phyloP scores from a whole-genome alignment of 2,113 vertebrate species.

The Notiomystis cincta region DNA sequence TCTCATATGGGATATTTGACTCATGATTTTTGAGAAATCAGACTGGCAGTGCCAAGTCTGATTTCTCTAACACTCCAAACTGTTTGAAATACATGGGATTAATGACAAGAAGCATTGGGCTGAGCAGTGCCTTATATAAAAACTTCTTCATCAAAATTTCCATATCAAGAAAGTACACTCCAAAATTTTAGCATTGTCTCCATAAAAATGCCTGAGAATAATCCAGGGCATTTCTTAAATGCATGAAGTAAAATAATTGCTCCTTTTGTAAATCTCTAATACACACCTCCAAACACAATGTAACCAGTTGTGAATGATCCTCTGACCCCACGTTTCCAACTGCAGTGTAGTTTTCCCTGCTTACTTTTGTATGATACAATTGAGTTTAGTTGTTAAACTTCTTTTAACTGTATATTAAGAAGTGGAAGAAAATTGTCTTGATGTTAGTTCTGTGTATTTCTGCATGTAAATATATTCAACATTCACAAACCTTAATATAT shows the following conservation, averaged over 20 bases:
- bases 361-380: not conserved
- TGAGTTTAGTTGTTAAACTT: not conserved
- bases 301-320: not conserved
- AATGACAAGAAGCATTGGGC: not conserved
- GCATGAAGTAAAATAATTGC: not conserved
- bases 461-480: constrained; percentile 3
- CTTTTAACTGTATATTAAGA: not conserved
- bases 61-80: not conserved
- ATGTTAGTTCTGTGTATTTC: constrained; percentile 10
- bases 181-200: not conserved
- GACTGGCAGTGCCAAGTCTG: not conserved
- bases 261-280: not conserved
- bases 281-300: not conserved
- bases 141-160: not conserved
- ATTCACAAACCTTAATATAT: not conserved
- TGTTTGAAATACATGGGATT: not conserved
- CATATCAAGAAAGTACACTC: not conserved
- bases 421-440: not conserved
- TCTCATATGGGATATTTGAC: not conserved
- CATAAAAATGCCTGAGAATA: not conserved
- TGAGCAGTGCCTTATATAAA: not conserved
- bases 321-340: not conserved
- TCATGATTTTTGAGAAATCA: not conserved
- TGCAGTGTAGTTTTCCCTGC: not conserved
- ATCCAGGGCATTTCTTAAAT: not conserved